Base-by-base conservation (phyloP, 2,113 vertebrate genomes). In the Natator depressus region DNA sequence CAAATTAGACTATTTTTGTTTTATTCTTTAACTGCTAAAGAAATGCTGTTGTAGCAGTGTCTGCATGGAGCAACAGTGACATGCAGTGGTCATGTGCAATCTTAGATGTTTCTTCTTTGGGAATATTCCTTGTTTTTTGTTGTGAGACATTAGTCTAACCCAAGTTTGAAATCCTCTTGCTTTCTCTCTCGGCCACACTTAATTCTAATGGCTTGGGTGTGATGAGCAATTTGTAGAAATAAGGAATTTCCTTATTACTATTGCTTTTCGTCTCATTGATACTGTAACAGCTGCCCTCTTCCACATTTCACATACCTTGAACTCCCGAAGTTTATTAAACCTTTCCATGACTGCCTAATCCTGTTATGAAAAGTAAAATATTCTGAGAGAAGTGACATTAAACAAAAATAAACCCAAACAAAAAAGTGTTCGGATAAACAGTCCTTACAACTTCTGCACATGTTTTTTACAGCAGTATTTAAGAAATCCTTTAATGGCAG, bases 311-410 rank as follows among this genome's bases (percentile, higher is more conserved):
- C 98, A 62, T 98, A 95, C 98, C 88, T 95, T 98, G 95, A 97
- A 94, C 97, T 96, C 97, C 93, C 93, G 80, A 11, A 75, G 50
- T 97, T 94, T 94, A 94, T 89, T 96, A 95, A 95, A 94, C 98
- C 98, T 95, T 97, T 97, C 98, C 29, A 5, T 96, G 98, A 98
- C 98, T 98, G 98, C 97, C 98, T 98, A 95, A 96, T 97, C 98
- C 98, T 97, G 98, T 98, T 98, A 98, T 80, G 89, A 98, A 97
- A 98, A 96, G 86, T 93, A 80, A 97, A 98, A 95, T 93, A 94
- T 96, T 95, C 96, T 97, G 96, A 98, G 98, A 97, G 94, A 97
- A 95, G 96, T 96, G 96, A 96, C 95, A 96, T 96, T 97, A 97
- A 97, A 24, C 19, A 97, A 97, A 95, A 49, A 89, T 89, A 17